Percentiles rank a stretch among this genome's conserved stretches.
These are phyloP conservation scores for Epirrita christyi DNA, from an alignment of 2,888 invertebrate species.

Conservation along the genomic window DNA sequence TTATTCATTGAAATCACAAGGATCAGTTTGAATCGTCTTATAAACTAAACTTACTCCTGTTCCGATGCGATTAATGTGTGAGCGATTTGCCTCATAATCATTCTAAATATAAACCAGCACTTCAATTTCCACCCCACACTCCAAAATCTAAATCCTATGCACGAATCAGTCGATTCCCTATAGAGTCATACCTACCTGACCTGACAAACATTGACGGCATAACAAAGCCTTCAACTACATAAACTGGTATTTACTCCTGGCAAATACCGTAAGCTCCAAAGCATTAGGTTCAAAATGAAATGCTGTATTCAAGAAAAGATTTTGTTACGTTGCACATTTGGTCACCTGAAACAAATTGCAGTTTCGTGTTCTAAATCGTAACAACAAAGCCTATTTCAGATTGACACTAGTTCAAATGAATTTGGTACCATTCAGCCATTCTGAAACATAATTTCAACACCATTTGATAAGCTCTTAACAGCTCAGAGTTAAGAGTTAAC, in stretches of 20 bases:
- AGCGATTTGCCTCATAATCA: neutral
- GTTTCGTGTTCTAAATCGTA: constrained; percentile 1
- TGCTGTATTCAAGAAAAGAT: neutral
- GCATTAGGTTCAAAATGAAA: constrained; percentile 9
- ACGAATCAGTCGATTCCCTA: constrained; percentile 17
- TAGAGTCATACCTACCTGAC: constrained; percentile 8
- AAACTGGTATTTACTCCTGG: constrained; percentile 2
- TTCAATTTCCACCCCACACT: constrained; percentile 3
- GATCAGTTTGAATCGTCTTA: too few species aligned
- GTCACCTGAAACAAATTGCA: constrained; percentile 1
- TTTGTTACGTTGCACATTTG: constrained; percentile 11
- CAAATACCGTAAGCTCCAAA: neutral
- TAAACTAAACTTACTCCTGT: too few species aligned
- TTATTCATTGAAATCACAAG: too few species aligned
- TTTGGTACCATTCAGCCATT: constrained; percentile 3
- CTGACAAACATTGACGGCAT: constrained; percentile 19
- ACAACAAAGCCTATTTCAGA: constrained; percentile 12
- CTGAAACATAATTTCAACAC: constrained; percentile 8
- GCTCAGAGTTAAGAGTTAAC: constrained; percentile 5
- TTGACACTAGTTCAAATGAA: constrained; percentile 7
- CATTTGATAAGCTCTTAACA: constrained; percentile 15
- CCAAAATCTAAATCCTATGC: constrained; percentile 16
- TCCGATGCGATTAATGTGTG: too few species aligned
- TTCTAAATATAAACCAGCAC: neutral
- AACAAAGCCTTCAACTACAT: constrained; percentile 9